A percentile compares a stretch with the other conserved stretches of the same genome.
Evolutionary conservation across 2,113 vertebrate species (phyloP).

Genomic region (Harpagus bidentatus): DNA sequence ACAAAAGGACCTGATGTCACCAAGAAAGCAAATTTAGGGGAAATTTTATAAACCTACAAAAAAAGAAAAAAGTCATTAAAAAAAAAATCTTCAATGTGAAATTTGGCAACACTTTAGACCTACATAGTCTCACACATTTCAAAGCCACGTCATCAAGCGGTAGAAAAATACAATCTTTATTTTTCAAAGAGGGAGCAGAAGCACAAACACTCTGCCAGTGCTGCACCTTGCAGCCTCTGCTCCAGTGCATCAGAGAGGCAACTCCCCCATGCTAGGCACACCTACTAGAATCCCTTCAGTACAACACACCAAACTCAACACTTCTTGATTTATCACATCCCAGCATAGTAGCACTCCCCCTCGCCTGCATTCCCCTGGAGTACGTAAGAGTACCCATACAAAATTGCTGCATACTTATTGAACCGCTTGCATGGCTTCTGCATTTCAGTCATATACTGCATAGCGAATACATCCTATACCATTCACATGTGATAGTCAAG

Average conservation of each 20-base stretch:
- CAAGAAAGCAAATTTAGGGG: conserved; percentile 87
- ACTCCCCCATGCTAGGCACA: not conserved
- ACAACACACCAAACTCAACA: not conserved
- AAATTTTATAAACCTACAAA: conserved; percentile 83
- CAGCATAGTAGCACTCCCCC: not conserved
- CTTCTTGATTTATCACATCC: not conserved
- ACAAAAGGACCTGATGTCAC: conserved; percentile 88
- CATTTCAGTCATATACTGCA: not conserved
- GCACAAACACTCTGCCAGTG: not conserved
- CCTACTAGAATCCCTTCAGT: not conserved
- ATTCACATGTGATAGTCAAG: not conserved
- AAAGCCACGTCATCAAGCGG: not conserved
- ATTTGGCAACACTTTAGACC: not conserved
- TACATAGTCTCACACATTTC: not conserved
- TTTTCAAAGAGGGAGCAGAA: not conserved
- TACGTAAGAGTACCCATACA: not conserved
- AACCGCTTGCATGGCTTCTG: not conserved
- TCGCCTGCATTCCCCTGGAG: not conserved
- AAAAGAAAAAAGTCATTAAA: not conserved
- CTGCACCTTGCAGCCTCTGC: not conserved
- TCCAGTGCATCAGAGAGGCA: not conserved
- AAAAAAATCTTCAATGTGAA: not conserved
- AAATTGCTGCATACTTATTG: not conserved
- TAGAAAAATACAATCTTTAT: not conserved
- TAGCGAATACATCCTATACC: not conserved